Evolutionary conservation across 2,797 vertebrate species (phyloP).

Genomic region (Chaetodon trifasciatus): DNA sequence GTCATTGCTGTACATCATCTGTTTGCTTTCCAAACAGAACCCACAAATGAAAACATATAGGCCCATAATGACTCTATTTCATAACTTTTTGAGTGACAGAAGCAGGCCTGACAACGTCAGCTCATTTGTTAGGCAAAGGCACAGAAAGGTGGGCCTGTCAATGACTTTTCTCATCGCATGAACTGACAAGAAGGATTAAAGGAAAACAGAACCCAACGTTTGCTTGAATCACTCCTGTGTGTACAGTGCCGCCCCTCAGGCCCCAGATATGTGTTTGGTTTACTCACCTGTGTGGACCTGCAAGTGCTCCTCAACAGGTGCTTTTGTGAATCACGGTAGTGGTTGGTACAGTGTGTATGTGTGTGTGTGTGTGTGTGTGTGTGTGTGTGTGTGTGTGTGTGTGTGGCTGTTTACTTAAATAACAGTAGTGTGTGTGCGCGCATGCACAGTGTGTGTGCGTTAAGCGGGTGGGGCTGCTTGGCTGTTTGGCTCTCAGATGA

Average conservation of each 20-base stretch:
- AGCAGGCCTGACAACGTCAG: conserved; percentile 51
- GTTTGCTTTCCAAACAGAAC: conserved; percentile 70
- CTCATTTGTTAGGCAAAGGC: conserved; percentile 53
- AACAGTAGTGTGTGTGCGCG: conserved; percentile 32
- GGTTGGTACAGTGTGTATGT: conserved; percentile 15
- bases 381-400: conserved; percentile 20
- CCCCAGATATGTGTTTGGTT: conserved; percentile 54
- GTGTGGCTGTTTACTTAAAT: conserved; percentile 51
- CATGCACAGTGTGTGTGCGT: conserved; percentile 10
- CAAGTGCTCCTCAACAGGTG: conserved; percentile 66
- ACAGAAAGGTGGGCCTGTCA: conserved; percentile 59
- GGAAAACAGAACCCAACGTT: conserved; percentile 57
- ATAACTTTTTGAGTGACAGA: conserved; percentile 50
- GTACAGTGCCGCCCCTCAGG: conserved; percentile 33
- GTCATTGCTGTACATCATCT: conserved; percentile 39
- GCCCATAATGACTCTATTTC: conserved; percentile 59
- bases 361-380: conserved; percentile 18
- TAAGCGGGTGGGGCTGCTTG: conserved; percentile 27
- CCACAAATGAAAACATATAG: conserved; percentile 67
- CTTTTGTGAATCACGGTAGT: conserved; percentile 32
- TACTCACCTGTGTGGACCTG: conserved; percentile 75
- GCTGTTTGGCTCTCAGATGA: conserved; percentile 41
- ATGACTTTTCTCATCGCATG: conserved; percentile 28
- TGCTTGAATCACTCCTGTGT: conserved; percentile 61
- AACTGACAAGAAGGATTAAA: conserved; percentile 57